Conservation (phyloP, 1,140 invertebrate genomes). For the Rhizoglyphus robini region DNA sequence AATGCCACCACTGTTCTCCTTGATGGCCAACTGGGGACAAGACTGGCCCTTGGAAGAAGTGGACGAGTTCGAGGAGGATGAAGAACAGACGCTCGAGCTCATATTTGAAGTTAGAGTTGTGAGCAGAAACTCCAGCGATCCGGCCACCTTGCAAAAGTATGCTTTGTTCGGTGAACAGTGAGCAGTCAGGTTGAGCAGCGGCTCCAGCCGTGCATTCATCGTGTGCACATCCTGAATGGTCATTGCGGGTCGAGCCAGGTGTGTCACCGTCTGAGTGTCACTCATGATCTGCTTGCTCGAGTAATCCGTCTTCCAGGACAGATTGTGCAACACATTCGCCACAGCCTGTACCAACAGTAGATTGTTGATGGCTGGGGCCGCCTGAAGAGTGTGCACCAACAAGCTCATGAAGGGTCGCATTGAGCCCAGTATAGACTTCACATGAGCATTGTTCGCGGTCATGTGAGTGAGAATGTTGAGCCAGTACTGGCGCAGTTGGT, state of each 20-base stretch:
- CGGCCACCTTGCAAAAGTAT: constrained; percentile 77
- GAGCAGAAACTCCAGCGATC: constrained; percentile 71
- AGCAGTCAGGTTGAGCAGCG: constrained; percentile 87
- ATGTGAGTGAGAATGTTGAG: constrained; percentile 95
- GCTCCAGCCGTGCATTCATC: constrained; percentile 83
- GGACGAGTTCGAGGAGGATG: neutral
- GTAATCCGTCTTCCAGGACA: constrained; percentile 89
- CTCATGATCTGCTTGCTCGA: constrained; percentile 74
- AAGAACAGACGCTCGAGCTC: neutral
- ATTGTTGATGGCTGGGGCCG: neutral
- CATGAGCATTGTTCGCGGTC: constrained; percentile 87
- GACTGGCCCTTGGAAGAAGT: constrained; percentile 30
- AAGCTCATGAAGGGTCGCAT: constrained; percentile 77
- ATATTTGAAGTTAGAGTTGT: constrained; percentile 73
- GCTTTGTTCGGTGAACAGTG: constrained; percentile 87
- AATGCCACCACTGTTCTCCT: constrained; percentile 90
- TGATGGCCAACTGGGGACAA: too few relatives aligned
- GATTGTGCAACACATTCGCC: constrained; percentile 78
- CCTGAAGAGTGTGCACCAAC: constrained; percentile 66
- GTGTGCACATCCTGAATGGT: constrained; percentile 80
- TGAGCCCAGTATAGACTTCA: constrained; percentile 83
- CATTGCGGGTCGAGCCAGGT: constrained; percentile 59
- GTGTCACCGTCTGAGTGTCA: constrained; percentile 72
- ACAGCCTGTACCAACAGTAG: constrained; percentile 71
- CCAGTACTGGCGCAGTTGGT: constrained; percentile 74